Percentiles rank a stretch among this genome's conserved stretches.
phyloP scores from a whole-genome alignment of 1,140 invertebrate genomes.

The Plectrocnemia conspersa region DNA sequence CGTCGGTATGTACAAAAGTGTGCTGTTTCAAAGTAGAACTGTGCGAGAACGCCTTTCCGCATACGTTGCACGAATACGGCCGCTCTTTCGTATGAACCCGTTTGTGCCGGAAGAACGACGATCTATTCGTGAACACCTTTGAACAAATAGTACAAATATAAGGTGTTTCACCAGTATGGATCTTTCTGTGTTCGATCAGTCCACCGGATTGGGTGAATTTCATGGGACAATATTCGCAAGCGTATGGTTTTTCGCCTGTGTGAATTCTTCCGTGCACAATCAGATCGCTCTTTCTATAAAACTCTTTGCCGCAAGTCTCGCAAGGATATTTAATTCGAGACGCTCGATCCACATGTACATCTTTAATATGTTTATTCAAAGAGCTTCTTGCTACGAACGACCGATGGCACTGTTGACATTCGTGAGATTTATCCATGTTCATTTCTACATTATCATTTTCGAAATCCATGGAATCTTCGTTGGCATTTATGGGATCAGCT shows the following conservation, averaged over 20 bases:
- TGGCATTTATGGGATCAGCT: too few species aligned
- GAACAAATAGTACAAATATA: constrained; percentile 53
- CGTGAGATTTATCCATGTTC: too few species aligned
- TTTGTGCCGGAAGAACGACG: constrained; percentile 40
- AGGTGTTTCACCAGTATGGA: constrained; percentile 46
- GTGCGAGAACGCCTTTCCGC: constrained; percentile 61
- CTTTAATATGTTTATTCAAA: too few species aligned
- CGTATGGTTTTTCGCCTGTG: constrained; percentile 56
- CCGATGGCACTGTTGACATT: too few species aligned
- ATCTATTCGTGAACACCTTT: constrained; percentile 51
- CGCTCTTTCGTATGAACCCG: constrained; percentile 43
- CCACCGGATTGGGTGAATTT: constrained; percentile 47
- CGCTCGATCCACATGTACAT: too few species aligned
- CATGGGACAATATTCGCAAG: constrained; percentile 54
- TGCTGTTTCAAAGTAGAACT: constrained; percentile 48
- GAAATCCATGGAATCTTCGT: too few species aligned
- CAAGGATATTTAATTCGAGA: constrained; percentile 55
- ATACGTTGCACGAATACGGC: constrained; percentile 45
- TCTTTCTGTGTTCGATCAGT: constrained; percentile 45
- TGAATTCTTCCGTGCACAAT: constrained; percentile 54
- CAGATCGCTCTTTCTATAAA: constrained; percentile 40
- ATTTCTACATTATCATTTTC: too few species aligned
- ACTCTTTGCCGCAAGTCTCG: constrained; percentile 58
- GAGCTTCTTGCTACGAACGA: too few species aligned
- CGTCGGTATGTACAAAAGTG: constrained; percentile 38